Base-by-base conservation (phyloP, 2,888 invertebrate genomes). In the Stenotaenia linearis region DNA sequence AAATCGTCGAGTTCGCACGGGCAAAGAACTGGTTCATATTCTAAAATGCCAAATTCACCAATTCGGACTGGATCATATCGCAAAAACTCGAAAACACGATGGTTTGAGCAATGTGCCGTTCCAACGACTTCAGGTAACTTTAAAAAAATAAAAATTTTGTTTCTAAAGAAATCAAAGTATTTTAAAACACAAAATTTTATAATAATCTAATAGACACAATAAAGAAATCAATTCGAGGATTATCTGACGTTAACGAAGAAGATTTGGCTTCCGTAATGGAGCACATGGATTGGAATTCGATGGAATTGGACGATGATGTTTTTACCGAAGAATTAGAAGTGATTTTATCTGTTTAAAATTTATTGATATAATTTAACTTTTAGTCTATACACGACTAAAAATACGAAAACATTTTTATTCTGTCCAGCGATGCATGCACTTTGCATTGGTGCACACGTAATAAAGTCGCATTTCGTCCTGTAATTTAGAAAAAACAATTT, bases 401-500 rank as follows among this genome's bases (percentile, higher is more conserved):
- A 32, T 32, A 6, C 9, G 32, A 32, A 32, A 77, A 21, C 18
- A 77, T 75, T 75, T 78, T 82, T 81, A 97, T 89, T 98, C 98
- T 80, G 97, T 98, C 97, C 97, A 98, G 83, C 96, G 90, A 87
- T 98, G 96, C 81, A 93, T 92, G 87, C 98, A 98, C 85, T 94
- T 93, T 80, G 90, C 90, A 87, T 92, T 93, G 0, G 97, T 97
- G 86, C 98, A 98, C 1, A 98, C 98, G 85, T 98, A 98, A 86
- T 98, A 98, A 69, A 98, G 89, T 86, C 97, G 91, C 98, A 98
- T 98, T 87, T 97, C 97, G 86, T 98, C 97, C 88, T 89, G 84
- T 30, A 84, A 84, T 28, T 69, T 12, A 80, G 25, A 50, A 77
- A 76, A 35, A 32, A 76, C 23, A 69, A n/a, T 25, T n/a, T 12